Percentiles rank a stretch among this genome's conserved stretches.
Evolutionary conservation across 2,113 vertebrate genomes (phyloP).

Genomic region (Melanostigma gelatinosum): DNA sequence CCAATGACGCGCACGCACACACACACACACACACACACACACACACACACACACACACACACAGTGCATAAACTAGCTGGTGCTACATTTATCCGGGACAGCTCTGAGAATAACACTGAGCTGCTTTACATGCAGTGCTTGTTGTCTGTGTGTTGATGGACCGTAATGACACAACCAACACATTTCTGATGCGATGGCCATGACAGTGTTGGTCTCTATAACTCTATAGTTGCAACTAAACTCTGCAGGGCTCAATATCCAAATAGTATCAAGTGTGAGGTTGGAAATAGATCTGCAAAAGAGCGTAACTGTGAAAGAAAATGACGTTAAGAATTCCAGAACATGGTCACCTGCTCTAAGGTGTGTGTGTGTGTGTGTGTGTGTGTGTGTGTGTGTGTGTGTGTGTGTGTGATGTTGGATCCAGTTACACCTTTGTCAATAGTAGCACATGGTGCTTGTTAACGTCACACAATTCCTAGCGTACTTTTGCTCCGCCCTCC

Average conservation of each 20-base stretch:
- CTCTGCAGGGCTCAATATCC: not conserved
- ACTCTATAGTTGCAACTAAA: not conserved
- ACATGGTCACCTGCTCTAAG: not conserved
- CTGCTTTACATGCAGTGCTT: constrained; percentile 27
- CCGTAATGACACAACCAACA: constrained; percentile 32
- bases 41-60: constrained; percentile 11
- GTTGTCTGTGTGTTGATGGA: constrained; percentile 12
- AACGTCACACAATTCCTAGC: not conserved
- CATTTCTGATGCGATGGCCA: constrained; percentile 14
- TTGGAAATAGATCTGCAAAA: not conserved
- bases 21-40: constrained; percentile 14
- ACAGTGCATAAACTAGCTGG: constrained; percentile 8
- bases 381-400: no score
- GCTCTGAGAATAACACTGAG: constrained; percentile 16
- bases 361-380: not conserved
- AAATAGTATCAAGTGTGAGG: not conserved
- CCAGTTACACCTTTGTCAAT: not conserved
- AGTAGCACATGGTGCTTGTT: not conserved
- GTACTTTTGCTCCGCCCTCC: not conserved
- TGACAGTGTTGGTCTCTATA: not conserved
- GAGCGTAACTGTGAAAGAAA: not conserved
- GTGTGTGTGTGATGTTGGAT: not conserved
- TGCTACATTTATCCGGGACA: constrained; percentile 46
- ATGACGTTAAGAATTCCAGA: not conserved
- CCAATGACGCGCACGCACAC: not conserved